Evolutionary conservation across 2,797 vertebrate genomes (phyloP).

Genomic region (Rhinoraja longicauda): DNA sequence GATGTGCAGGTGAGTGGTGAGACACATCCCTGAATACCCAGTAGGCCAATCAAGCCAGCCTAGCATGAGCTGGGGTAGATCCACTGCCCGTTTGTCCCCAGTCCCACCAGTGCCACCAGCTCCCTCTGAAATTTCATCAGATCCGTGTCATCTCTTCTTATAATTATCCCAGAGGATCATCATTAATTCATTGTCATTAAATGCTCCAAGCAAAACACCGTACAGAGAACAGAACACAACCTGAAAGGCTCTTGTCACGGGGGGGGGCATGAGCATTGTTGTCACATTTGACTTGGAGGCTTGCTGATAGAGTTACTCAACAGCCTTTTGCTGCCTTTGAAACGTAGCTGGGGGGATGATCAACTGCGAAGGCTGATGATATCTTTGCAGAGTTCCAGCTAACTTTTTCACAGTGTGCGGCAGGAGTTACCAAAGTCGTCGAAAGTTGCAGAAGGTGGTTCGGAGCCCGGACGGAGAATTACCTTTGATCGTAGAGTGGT

Average conservation of each 20-base stretch:
- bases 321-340: background rate
- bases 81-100: conserved; percentile 56
- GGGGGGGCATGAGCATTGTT: background rate
- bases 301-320: background rate
- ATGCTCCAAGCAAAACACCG: conserved; percentile 72
- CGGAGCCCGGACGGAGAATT: background rate
- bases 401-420: background rate
- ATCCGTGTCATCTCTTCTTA: conserved; percentile 71
- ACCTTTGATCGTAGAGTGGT: background rate
- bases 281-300: background rate
- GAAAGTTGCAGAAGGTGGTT: background rate
- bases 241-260: conserved; percentile 35
- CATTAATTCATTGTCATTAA: conserved; percentile 88
- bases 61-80: conserved; percentile 70
- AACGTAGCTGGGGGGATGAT: too few relatives aligned
- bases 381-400: background rate
- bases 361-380: background rate
- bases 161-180: conserved; percentile 85
- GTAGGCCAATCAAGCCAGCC: conserved; percentile 84
- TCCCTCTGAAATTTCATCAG: conserved; percentile 82
- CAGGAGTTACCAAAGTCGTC: background rate
- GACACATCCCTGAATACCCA: conserved; percentile 69
- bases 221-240: conserved; percentile 59
- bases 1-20: conserved; percentile 85
- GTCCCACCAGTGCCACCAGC: conserved; percentile 61